Evolutionary conservation across 2,113 vertebrate species (phyloP).

Genomic region (Pongo pygmaeus): DNA sequence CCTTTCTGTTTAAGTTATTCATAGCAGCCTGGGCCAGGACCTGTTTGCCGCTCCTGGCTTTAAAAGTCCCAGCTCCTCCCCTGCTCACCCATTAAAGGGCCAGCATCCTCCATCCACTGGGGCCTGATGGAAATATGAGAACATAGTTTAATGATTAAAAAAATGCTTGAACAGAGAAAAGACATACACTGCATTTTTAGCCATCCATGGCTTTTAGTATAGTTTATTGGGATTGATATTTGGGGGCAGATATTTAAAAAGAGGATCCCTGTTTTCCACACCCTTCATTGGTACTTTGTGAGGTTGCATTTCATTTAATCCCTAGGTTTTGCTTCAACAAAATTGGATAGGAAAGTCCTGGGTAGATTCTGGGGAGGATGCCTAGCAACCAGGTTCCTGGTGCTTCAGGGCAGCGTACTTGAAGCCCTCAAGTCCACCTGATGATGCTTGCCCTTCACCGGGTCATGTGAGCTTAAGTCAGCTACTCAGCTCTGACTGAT

Average conservation of each 20-base stretch:
- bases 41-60: background rate
- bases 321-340: background rate
- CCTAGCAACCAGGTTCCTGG: background rate
- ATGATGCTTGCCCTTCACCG: background rate
- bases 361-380: background rate
- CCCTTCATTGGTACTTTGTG: background rate
- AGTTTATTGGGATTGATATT: background rate
- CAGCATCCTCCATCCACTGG: background rate
- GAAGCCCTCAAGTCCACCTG: background rate
- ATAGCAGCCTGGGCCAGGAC: background rate
- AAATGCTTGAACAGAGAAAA: background rate
- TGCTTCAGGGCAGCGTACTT: background rate
- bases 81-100: slow-evolving; percentile 63
- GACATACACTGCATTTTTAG: background rate
- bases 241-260: background rate
- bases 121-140: background rate
- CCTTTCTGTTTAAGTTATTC: background rate
- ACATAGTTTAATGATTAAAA: background rate
- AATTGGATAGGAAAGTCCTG: background rate
- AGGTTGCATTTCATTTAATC: background rate
- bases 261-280: background rate
- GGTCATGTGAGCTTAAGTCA: background rate
- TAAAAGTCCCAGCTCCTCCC: slow-evolving; percentile 51
- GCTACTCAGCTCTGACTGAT: background rate
- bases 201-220: background rate